These are phyloP conservation scores for Bos javanicus DNA, from an alignment of 2,113 vertebrate species.

Conservation along the genomic window DNA sequence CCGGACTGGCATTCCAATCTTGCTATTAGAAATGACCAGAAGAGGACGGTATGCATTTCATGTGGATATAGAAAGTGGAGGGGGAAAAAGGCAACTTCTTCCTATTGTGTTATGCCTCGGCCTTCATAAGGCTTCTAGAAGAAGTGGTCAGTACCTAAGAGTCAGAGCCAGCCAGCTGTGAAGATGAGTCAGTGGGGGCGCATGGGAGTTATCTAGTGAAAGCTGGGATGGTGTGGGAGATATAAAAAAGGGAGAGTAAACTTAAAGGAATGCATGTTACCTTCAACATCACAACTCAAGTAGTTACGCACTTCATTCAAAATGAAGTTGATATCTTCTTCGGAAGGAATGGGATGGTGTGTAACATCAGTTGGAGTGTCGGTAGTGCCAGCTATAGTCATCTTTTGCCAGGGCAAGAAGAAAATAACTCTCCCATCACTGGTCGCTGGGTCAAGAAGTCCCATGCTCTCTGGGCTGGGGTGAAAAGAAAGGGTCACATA, in stretches of 20 bases:
- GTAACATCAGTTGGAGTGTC: conserved; percentile 92
- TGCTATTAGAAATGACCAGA: not conserved
- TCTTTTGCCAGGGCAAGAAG: conserved; percentile 98
- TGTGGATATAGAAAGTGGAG: not conserved
- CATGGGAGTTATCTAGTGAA: not conserved
- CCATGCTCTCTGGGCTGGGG: conserved; percentile 96
- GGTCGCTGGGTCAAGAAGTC: conserved; percentile 95
- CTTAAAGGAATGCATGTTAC: conserved; percentile 71
- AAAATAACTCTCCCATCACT: conserved; percentile 98
- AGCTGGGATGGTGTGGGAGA: too few species aligned
- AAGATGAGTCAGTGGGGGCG: not conserved
- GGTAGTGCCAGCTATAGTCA: conserved; percentile 97
- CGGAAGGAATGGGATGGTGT: conserved; percentile 89
- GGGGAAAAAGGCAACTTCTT: not conserved
- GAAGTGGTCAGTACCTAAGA: not conserved
- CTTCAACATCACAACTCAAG: conserved; percentile 93
- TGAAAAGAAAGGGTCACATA: conserved; percentile 68
- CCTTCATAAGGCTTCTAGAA: not conserved
- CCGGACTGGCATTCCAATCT: not conserved
- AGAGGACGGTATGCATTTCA: not conserved
- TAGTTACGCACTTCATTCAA: conserved; percentile 95
- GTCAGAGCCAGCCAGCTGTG: not conserved
- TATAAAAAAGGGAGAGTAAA: not conserved
- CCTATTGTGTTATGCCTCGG: not conserved
- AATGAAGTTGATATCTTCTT: conserved; percentile 93